Evolutionary conservation across 35 echinoderm and acorn worm species (phyloP), one percentile per base, ranked within the genome.

Genomic region (Stichopus chloronotus): DNA sequence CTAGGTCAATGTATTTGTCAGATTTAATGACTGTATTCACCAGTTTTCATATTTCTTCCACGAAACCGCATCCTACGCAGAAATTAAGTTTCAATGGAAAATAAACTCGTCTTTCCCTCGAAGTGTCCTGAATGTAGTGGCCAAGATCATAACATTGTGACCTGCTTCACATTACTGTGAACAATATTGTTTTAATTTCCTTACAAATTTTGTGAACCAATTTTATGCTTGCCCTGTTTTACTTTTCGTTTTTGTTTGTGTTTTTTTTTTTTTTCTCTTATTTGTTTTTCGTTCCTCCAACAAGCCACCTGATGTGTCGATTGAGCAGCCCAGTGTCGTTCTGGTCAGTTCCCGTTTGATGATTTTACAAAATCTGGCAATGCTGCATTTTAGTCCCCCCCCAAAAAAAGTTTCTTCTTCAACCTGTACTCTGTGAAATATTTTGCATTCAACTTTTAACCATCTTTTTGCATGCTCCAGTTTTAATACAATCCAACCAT

Each of bases 241-340:
- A 65, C 19, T 65, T 65, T 65, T 65, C 19, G 61, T 65, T 9
- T 0, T 65, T 65, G 19, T 81, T 1, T 81, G 13, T 81, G 78
- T 30, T 81, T 19, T 65, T 11, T 65, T 19, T 65, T 19, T 19
- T 4, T 10, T 65, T 65, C 30, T 65, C 9, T 65, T 65, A 14
- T 65, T 17, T 5, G 11, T 1, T 65, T 1, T 65, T 65, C 11
- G 11, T 65, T 65, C 55, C 20, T 43, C 43, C 80, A 5, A 53
- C 80, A 83, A 83, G 80, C 80, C 55, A 83, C 52, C 80, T 43
- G 55, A 56, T 83, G 80, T 83, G 8, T 83, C 80, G 55, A 55
- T 55, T 17, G 80, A 56, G 55, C 80, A 83, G 80, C 55, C 53
- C 55, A 52, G 80, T 55, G 55, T 53, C 55, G 55, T 52, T 20